phyloP scores from a whole-genome alignment of 2,888 invertebrate species.

The Congeria kusceri region DNA sequence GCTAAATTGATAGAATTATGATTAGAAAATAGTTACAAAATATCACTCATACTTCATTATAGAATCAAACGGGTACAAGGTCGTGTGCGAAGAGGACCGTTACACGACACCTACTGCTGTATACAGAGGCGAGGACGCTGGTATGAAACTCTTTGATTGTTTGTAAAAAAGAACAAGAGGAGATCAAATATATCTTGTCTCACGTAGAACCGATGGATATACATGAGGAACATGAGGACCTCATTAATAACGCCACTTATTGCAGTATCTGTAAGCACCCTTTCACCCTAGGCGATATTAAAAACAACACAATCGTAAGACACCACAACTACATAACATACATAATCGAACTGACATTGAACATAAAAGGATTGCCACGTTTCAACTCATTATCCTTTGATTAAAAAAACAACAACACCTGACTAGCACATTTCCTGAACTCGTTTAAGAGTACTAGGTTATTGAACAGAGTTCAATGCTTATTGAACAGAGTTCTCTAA shows the following conservation, averaged over 20 bases:
- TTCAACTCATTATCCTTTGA: too few relatives aligned
- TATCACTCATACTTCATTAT: too few relatives aligned
- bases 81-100: conserved; percentile 34
- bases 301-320: neutral
- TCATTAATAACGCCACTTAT: neutral
- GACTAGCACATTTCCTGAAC: too few relatives aligned
- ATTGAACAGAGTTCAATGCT: too few relatives aligned
- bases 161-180: conserved; percentile 43
- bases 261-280: neutral
- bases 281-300: neutral
- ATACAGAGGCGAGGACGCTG: conserved; percentile 40
- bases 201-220: conserved; percentile 38
- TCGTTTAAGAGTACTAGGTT: too few relatives aligned
- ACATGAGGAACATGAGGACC: neutral
- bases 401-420: too few relatives aligned
- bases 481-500: too few relatives aligned
- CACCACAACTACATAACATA: neutral
- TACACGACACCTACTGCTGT: conserved; percentile 44
- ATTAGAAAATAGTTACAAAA: too few relatives aligned
- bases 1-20: too few relatives aligned
- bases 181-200: conserved; percentile 30
- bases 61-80: conserved; percentile 50
- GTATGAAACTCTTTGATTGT: conserved; percentile 29
- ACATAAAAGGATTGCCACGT: too few relatives aligned
- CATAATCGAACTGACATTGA: too few relatives aligned